Evolutionary conservation across 2,113 vertebrate genomes (phyloP).

Genomic region (Cervus canadensis): DNA sequence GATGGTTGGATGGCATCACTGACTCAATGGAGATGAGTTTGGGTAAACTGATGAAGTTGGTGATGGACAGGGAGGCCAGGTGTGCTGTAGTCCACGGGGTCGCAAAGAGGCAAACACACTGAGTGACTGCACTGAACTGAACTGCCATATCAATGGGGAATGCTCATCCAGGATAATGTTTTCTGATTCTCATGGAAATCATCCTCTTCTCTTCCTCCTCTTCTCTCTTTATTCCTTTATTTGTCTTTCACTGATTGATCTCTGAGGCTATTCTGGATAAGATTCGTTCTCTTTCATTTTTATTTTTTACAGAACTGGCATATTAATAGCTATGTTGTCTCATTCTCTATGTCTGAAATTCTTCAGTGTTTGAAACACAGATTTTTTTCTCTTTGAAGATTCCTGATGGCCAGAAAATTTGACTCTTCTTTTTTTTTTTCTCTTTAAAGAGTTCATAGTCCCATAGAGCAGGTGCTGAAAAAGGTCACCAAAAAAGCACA

Average conservation of each 20-base stretch:
- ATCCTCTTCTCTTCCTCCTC: background rate
- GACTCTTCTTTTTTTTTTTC: background rate
- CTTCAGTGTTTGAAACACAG: background rate
- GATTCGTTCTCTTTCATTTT: background rate
- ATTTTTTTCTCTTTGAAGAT: background rate
- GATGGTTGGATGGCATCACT: background rate
- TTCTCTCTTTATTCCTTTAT: background rate
- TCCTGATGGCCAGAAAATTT: background rate
- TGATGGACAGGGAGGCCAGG: background rate
- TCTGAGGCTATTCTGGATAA: background rate
- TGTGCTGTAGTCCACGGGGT: rapidly evolving
- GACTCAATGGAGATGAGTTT: background rate
- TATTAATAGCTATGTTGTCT: background rate
- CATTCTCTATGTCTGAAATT: background rate
- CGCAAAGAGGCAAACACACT: background rate
- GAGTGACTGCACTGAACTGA: background rate
- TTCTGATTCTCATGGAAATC: background rate
- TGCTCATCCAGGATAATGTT: background rate
- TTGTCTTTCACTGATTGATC: background rate
- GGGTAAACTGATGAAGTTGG: background rate
- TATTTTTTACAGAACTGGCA: background rate
- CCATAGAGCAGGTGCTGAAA: background rate
- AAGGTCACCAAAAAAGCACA: background rate
- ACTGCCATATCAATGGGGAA: background rate
- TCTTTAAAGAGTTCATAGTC: background rate